Evolutionary conservation across 2,888 invertebrate species (phyloP).

Genomic region (Drosophila peninsularis): DNA sequence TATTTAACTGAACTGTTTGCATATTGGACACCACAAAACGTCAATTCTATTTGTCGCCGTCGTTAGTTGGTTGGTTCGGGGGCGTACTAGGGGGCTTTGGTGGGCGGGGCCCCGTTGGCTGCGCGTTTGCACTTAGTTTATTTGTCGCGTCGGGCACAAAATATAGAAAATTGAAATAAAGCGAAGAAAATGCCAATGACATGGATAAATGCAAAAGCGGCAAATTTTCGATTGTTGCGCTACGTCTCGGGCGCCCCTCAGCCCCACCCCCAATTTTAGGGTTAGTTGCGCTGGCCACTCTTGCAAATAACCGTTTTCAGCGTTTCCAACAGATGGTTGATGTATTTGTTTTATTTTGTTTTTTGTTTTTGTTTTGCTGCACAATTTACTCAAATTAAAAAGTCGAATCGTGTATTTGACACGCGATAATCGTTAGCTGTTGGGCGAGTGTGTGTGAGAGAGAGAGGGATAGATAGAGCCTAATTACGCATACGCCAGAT

Average conservation of each 20-base stretch:
- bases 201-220: constrained; percentile 76
- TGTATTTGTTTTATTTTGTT: neutral
- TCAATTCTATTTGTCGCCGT: constrained; percentile 72
- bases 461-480: neutral
- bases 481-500: constrained; percentile 77
- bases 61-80: constrained; percentile 5
- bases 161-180: constrained; percentile 73
- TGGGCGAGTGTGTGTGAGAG: neutral
- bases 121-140: constrained; percentile 76
- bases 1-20: constrained; percentile 40
- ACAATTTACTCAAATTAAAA: constrained; percentile 76
- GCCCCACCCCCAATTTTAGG: neutral
- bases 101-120: constrained; percentile 20
- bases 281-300: constrained; percentile 32
- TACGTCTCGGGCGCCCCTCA: constrained; percentile 5
- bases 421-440: constrained; percentile 70
- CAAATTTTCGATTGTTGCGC: constrained; percentile 70
- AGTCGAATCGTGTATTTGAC: constrained; percentile 66
- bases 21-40: constrained; percentile 71
- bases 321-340: constrained; percentile 45
- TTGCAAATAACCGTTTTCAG: constrained; percentile 41
- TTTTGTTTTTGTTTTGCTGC: constrained; percentile 8
- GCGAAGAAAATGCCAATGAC: constrained; percentile 76
- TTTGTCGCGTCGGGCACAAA: constrained; percentile 43
- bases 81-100: neutral